Percentiles rank a stretch among this genome's conserved stretches.
These are phyloP conservation scores for Eutolmus rufibarbis DNA, from an alignment of 2,888 invertebrate genomes.

Conservation along the genomic window DNA sequence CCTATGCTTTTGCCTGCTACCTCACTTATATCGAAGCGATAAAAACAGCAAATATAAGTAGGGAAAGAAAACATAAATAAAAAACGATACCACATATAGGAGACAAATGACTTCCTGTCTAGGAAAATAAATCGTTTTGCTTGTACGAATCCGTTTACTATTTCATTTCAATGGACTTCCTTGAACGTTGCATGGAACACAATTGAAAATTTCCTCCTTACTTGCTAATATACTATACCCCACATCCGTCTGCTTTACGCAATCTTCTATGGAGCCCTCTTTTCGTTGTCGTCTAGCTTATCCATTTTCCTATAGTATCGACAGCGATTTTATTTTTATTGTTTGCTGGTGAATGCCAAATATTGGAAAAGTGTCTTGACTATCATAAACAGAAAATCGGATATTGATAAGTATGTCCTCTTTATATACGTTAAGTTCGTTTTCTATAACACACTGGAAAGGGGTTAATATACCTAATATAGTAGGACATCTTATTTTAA, in stretches of 20 bases:
- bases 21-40: background rate
- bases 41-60: background rate
- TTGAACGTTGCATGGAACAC: background rate
- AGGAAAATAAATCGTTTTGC: conserved; percentile 28
- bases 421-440: too few species aligned
- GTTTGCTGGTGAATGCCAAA: background rate
- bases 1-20: background rate
- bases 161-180: conserved; percentile 23
- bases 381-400: background rate
- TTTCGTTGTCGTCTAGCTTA: background rate
- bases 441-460: too few species aligned
- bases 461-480: too few species aligned
- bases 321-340: background rate
- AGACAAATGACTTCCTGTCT: conserved; percentile 35
- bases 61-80: background rate
- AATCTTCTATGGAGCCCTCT: background rate
- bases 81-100: background rate
- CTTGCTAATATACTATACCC: background rate
- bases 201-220: background rate
- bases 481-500: background rate
- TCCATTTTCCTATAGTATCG: background rate
- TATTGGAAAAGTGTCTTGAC: background rate
- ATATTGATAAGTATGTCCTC: too few species aligned
- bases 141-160: conserved; percentile 16
- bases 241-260: background rate